phyloP scores from a whole-genome alignment of 2,113 vertebrate species.

The Nestor notabilis region DNA sequence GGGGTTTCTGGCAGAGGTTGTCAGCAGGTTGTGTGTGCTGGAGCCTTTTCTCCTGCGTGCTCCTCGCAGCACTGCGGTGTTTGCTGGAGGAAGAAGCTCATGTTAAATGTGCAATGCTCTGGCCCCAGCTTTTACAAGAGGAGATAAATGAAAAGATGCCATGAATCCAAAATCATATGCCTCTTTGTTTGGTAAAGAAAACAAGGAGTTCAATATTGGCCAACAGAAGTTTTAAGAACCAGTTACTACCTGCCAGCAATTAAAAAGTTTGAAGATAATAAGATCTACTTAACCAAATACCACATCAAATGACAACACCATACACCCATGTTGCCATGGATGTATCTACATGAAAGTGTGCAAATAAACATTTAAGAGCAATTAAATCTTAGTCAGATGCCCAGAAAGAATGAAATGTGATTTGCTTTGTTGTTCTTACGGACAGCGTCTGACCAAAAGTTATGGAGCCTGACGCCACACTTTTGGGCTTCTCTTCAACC shows the following conservation, averaged over 20 bases:
- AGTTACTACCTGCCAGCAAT: slow-evolving; percentile 37
- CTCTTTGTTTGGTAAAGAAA: not conserved
- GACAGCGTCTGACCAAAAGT: not conserved
- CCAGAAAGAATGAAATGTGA: not conserved
- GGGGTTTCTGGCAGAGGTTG: not conserved
- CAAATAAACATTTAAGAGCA: not conserved
- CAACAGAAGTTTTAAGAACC: not conserved
- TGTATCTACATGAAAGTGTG: not conserved
- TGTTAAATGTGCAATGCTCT: not conserved
- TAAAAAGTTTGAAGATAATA: slow-evolving; percentile 1
- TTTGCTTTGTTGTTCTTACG: not conserved
- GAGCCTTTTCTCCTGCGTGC: not conserved
- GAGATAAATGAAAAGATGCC: not conserved
- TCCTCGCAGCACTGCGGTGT: not conserved
- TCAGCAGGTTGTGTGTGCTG: not conserved
- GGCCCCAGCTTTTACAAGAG: not conserved
- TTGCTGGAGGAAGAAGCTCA: not conserved
- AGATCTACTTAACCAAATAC: slow-evolving; percentile 7
- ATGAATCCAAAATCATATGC: not conserved
- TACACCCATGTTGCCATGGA: not conserved
- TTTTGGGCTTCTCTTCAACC: not conserved
- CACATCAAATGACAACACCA: not conserved
- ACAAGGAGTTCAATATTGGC: not conserved
- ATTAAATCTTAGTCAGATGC: slow-evolving; percentile 36
- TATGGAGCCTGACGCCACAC: not conserved